These are phyloP conservation scores for Psephotus haematonotus DNA, from an alignment of 2,113 vertebrate genomes.

Conservation along the genomic window DNA sequence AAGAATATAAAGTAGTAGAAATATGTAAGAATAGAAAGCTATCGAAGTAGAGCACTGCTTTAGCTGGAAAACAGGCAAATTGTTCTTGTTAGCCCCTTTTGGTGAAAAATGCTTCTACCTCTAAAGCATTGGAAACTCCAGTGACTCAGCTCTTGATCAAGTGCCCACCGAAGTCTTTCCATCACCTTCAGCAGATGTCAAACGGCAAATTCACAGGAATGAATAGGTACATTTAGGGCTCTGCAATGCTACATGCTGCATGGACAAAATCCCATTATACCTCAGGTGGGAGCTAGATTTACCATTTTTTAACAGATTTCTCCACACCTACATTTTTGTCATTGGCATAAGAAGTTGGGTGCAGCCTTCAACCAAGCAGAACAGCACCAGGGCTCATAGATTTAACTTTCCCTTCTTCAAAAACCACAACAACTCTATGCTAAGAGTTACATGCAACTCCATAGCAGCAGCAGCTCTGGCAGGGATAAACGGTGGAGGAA, in stretches of 20 bases:
- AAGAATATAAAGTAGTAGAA: background rate
- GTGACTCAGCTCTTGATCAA: conserved; percentile 42
- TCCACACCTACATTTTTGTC: background rate
- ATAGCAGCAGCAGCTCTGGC: background rate
- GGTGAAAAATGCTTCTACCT: conserved; percentile 13
- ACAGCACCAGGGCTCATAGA: background rate
- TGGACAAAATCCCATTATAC: background rate
- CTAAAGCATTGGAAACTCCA: background rate
- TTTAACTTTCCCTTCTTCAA: background rate
- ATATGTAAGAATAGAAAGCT: background rate
- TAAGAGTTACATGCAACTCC: rapidly evolving
- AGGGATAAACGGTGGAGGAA: background rate
- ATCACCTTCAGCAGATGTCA: conserved; percentile 8
- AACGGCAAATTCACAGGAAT: background rate
- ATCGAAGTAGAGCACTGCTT: background rate
- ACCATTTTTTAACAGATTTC: background rate
- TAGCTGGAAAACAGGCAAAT: background rate
- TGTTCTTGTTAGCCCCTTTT: background rate
- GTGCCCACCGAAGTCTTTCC: conserved; percentile 14
- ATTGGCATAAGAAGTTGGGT: background rate
- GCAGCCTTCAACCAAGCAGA: background rate
- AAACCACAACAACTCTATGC: background rate
- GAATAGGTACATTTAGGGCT: background rate
- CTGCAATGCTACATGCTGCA: background rate
- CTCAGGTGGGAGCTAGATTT: background rate